Percentiles rank a stretch among this genome's conserved stretches.
phyloP scores from a whole-genome alignment of 92 coral and sea anemone genomes.

The Zoanthus sansibaricus region DNA sequence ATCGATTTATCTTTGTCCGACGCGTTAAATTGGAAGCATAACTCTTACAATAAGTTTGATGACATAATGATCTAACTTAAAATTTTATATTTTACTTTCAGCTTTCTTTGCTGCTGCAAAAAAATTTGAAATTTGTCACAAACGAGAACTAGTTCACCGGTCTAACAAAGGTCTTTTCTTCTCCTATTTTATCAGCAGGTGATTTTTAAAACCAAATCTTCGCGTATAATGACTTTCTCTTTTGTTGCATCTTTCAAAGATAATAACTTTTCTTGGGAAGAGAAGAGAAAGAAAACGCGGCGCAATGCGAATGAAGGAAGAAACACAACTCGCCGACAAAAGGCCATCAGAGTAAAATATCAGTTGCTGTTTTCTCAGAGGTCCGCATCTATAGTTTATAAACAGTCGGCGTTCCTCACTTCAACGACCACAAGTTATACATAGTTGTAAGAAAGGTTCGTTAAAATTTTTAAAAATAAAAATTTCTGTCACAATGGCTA shows the following conservation, averaged over 20 bases:
- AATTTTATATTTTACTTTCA: neutral
- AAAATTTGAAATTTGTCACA: slow-evolving; percentile 17
- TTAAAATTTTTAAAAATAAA: neutral
- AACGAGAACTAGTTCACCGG: slow-evolving; percentile 19
- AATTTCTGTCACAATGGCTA: slow-evolving; percentile 26
- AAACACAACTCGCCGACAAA: slow-evolving; percentile 55
- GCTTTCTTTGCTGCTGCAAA: neutral
- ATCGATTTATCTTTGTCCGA: slow-evolving; percentile 15
- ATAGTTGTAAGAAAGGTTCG: slow-evolving; percentile 13
- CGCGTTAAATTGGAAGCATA: neutral
- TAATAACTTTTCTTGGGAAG: neutral
- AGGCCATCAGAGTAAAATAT: neutral
- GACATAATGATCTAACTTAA: slow-evolving; percentile 45
- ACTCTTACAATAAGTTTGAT: neutral
- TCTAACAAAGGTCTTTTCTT: neutral
- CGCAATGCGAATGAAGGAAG: slow-evolving; percentile 45
- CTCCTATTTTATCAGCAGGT: neutral
- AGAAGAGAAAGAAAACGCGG: neutral
- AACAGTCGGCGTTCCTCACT: slow-evolving; percentile 10
- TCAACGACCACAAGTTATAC: neutral
- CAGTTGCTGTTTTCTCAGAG: slow-evolving; percentile 74
- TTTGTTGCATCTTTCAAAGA: neutral
- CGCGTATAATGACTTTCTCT: slow-evolving; percentile 4
- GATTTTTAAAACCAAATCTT: slow-evolving; percentile 9
- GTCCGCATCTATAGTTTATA: slow-evolving; percentile 75